These are phyloP conservation scores for Ellobius talpinus DNA, from an alignment of 2,113 vertebrate genomes.

Conservation along the genomic window DNA sequence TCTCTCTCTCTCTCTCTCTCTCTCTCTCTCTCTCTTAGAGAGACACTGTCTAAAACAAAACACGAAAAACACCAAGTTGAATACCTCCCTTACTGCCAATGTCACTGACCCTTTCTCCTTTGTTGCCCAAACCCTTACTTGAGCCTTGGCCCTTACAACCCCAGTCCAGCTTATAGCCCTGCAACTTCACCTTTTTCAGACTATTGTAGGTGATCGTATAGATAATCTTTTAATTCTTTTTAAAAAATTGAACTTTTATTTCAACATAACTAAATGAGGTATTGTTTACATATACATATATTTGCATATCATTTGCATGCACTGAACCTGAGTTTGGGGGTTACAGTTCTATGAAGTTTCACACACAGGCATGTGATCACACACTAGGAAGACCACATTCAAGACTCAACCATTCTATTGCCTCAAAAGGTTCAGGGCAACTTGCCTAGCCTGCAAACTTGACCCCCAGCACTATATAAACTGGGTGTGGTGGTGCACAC, in stretches of 20 bases:
- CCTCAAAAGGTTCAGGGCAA: too few relatives aligned
- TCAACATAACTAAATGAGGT: neutral
- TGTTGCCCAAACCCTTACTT: neutral
- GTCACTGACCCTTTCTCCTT: neutral
- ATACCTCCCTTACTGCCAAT: neutral
- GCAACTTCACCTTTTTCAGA: neutral
- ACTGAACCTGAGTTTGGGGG: neutral
- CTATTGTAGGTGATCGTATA: neutral
- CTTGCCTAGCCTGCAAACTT: neutral
- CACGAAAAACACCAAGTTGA: neutral
- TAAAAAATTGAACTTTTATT: neutral
- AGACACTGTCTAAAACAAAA: neutral
- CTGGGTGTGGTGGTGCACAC: neutral
- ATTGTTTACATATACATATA: neutral
- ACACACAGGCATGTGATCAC: neutral
- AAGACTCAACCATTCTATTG: neutral
- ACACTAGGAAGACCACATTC: neutral
- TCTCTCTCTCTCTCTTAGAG: too few relatives aligned
- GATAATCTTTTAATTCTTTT: neutral
- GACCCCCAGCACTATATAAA: neutral
- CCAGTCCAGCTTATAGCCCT: neutral
- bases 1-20: fast-evolving
- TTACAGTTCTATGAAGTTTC: neutral
- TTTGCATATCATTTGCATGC: neutral
- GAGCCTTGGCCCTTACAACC: neutral